Evolutionary conservation across 1,140 invertebrate species (phyloP), one percentile per base, ranked within the genome.

Genomic region (Luehdorfia chinensis): DNA sequence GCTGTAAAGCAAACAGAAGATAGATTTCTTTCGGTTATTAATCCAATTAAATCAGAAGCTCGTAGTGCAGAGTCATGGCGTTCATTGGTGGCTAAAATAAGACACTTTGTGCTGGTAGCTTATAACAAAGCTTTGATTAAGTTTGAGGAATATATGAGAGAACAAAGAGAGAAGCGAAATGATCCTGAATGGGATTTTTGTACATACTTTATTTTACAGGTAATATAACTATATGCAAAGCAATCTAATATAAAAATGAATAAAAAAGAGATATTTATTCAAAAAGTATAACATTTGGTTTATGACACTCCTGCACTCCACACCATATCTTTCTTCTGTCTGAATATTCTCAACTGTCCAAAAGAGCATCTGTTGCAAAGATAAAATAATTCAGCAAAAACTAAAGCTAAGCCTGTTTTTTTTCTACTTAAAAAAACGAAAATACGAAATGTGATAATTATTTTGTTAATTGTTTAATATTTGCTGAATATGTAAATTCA

Each of bases 111-210:
- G 51, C 88, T 99, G 21, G 90, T 93, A 28, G 94, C 96, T 7
- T 98, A 97, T 84, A 96, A 96, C 66, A 92, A 93, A 75, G 92
- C 93, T 3, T 88, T 97, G 25, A 90, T 92, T 41, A 93, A 92
- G 60, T 97, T 97, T 88, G 96, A 98, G 87, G 96, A 98, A 67
- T 89, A 94, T 54, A 96, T 98, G 88, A 89, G 97, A 62, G 92
- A 93, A 34, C 93, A 97, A 65, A 89, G 97, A 41, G 97, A 98
- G 83, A 93, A 92, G 63, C 88, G 97, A 51, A 98, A 96, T 88
- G 93, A 97, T 73, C 88, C 90, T 13, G 93, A 93, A 15, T 99
- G 97, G 97, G 95, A 94, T 86, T 99, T 98, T 88, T 95, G 93
- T 76, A 91, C 94, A 74, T 99, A 98, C 88, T 98, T 98, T 88